phyloP scores from a whole-genome alignment of 64 coral and sea anemone species.

The Cladopsammia gracilis region DNA sequence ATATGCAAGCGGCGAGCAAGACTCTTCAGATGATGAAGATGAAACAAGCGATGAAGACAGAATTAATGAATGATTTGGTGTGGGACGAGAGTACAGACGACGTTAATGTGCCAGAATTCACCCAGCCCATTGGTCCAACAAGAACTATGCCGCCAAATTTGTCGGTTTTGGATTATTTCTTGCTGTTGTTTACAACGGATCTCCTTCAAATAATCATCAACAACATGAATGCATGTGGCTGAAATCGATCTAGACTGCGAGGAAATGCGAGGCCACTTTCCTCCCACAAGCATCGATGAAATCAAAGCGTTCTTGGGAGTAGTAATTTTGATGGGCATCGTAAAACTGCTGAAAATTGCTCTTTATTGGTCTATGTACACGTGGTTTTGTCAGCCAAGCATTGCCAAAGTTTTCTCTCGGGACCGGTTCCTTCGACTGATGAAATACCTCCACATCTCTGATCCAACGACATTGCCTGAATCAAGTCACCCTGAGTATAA shows the following conservation, averaged over 20 bases:
- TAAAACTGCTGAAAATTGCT: slow-evolving; percentile 32
- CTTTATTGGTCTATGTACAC: slow-evolving; percentile 41
- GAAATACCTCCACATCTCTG: slow-evolving; percentile 12
- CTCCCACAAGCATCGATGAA: slow-evolving; percentile 30
- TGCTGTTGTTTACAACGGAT: slow-evolving; percentile 62
- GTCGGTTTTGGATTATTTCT: slow-evolving; percentile 46
- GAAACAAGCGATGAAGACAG: background rate
- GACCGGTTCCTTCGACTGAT: slow-evolving; percentile 33
- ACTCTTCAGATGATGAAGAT: too few relatives aligned
- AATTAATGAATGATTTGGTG: too few relatives aligned
- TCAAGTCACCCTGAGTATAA: slow-evolving; percentile 8
- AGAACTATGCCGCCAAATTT: slow-evolving; percentile 51
- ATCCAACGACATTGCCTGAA: slow-evolving; percentile 39
- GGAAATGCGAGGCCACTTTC: slow-evolving; percentile 48
- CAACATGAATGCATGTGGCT: slow-evolving; percentile 42
- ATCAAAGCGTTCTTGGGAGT: slow-evolving; percentile 67
- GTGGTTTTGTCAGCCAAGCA: slow-evolving; percentile 16
- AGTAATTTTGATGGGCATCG: slow-evolving; percentile 65
- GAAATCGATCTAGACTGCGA: slow-evolving; percentile 32
- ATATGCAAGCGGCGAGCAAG: too few relatives aligned
- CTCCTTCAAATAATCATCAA: slow-evolving; percentile 32
- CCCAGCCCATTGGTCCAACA: slow-evolving; percentile 41
- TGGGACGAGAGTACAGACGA: slow-evolving; percentile 31
- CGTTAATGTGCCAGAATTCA: slow-evolving; percentile 57
- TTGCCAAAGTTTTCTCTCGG: slow-evolving; percentile 45